Evolutionary conservation across 2,888 invertebrate genomes (phyloP), one percentile per base, ranked within the genome.

Genomic region (Ochropleura leucogaster): DNA sequence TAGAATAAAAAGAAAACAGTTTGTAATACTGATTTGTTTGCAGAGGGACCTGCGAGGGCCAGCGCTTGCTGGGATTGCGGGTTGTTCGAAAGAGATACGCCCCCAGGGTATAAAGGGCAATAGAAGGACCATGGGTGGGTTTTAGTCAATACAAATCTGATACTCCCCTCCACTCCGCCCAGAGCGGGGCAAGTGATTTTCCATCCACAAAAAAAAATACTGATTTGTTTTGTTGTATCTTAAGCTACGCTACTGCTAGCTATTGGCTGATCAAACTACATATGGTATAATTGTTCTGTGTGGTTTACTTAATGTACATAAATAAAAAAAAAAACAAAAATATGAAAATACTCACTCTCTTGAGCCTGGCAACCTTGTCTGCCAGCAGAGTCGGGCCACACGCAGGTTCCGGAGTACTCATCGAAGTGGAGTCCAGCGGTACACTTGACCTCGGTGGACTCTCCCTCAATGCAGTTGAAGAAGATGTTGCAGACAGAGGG

Each of bases 361-460:
- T 95, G 95, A 49, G 93, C 95, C 83, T 96, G 95, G 94, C 98
- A 98, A 88, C 98, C 98, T 90, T 97, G 97, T 89, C 98, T 97
- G 85, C 97, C 98, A 55, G 98, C 98, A 16, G 98, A 94, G 78
- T 98, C 98, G 6, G 99, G 98, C 99, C 99, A 99, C 70, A 98
- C 98, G 92, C 99, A 99, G 71, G 98, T 98, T 73, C 99, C 99
- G 62, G 97, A 97, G 95, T 98, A 98, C 93, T 99, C 98, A 91
- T 99, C 98, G 94, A 99, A 99, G 95, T 98, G 98, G 59, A 99
- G 97, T 47, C 99, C 99, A 83, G 98, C 97, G n/a, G 99, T 98
- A 93, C 99, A 99, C 86, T 97, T 97, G 90, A 97, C 98, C 93
- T 98, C 98, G 70, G 97, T 98, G 68, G 97, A 97, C 47, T 98